Conservation (phyloP, 1,140 invertebrate species). For the Lethocerus indicus region DNA sequence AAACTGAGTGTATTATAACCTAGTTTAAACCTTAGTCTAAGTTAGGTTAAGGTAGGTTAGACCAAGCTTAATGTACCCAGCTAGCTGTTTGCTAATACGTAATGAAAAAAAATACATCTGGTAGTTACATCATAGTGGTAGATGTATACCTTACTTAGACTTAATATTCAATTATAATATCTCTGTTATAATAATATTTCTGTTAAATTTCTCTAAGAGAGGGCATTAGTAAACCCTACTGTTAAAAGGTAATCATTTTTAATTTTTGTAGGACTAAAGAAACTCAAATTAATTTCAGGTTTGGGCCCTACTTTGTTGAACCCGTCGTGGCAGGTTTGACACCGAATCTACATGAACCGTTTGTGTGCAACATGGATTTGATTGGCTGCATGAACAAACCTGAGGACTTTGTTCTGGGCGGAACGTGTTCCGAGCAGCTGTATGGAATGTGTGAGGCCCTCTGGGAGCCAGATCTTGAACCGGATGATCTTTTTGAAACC, state of each 20-base stretch:
- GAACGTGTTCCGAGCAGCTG: slow-evolving; percentile 83
- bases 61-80: too few relatives aligned
- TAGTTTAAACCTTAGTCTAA: too few relatives aligned
- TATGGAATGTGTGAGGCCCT: slow-evolving; percentile 97
- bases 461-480: slow-evolving; percentile 75
- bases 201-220: slow-evolving; percentile 1
- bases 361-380: slow-evolving; percentile 84
- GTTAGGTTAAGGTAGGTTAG: too few relatives aligned
- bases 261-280: too few relatives aligned
- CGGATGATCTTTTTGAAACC: slow-evolving; percentile 92
- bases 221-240: too few relatives aligned
- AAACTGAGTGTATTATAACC: too few relatives aligned
- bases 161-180: too few relatives aligned
- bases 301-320: slow-evolving; percentile 96
- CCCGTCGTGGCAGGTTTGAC: slow-evolving; percentile 91
- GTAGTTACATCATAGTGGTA: too few relatives aligned
- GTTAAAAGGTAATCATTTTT: too few relatives aligned
- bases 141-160: too few relatives aligned
- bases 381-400: slow-evolving; percentile 68
- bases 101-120: too few relatives aligned
- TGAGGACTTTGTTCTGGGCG: slow-evolving; percentile 90
- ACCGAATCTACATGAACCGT: slow-evolving; percentile 73
- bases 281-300: slow-evolving; percentile 37
- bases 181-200: slow-evolving; percentile 5
- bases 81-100: too few relatives aligned